Evolutionary conservation across 1,140 invertebrate species (phyloP), one percentile per base, ranked within the genome.

Genomic region (Drosophila bocki): DNA sequence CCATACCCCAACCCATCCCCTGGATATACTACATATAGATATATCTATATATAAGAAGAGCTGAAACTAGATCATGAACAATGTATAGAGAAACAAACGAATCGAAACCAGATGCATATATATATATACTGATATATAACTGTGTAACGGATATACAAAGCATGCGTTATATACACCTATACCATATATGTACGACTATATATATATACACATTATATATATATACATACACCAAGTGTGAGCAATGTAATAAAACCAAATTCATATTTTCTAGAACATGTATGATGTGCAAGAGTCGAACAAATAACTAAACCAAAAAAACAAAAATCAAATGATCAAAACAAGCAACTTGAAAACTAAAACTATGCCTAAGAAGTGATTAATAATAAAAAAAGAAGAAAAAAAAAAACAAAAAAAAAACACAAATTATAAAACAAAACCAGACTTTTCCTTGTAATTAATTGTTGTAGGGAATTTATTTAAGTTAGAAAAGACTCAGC

Each of bases 161-260:
- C 45, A 86, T 64, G 80, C 79, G 68, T 81, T 85, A 78, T 83
- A 82, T 79, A 82, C 71, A 84, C 82, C 78, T 82, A 78, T 81
- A 82, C 69, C 64, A 74, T 72, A 76, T 69, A 75, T 59, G 48
- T 75, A 57, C 51, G 39, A 74, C 50, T 32, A 77, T 62, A 80
- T 64, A 80, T 64, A 71, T 76, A 83, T 57, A 63, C 44, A 63
- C 60, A 56, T 39, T 56, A 56, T 60, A 76, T 64, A 65, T 44
- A 65, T 44, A 60, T 58, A 63, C 54, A 64, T 67, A 80, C 68
- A 67, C 68, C 53, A 59, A 72, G 69, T 70, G 69, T 84, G 82
- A 69, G 82, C 68, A 85, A 85, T 85, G 82, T 85, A 85, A 84
- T 70, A 85, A 62, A 85, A 84, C 77, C 83, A 83, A 87, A 78